A percentile compares a stretch with the other conserved stretches of the same genome.
phyloP scores from a whole-genome alignment of 2,888 invertebrate species.

The Congeria kusceri region DNA sequence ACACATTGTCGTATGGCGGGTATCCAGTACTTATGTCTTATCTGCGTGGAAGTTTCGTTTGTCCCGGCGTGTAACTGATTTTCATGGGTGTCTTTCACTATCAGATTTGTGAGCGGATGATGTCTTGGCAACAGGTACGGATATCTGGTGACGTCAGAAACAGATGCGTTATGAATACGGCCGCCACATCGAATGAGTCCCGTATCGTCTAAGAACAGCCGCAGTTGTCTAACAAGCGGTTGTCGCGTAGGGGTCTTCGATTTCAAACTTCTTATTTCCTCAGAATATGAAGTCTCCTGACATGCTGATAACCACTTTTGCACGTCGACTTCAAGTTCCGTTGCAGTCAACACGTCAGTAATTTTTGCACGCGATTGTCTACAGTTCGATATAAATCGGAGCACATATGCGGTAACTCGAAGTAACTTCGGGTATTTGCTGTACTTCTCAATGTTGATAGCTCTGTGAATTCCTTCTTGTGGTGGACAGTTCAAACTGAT shows the following conservation, averaged over 20 bases:
- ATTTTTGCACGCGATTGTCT: background rate
- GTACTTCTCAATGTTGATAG: conserved; percentile 3
- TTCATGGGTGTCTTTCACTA: conserved; percentile 41
- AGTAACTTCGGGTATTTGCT: conserved; percentile 12
- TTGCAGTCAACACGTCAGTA: background rate
- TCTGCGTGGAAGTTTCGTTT: conserved; percentile 25
- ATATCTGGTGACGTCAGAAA: conserved; percentile 15
- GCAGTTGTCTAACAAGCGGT: conserved; percentile 28
- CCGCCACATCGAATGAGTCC: conserved; percentile 26
- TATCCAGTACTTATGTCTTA: conserved; percentile 2
- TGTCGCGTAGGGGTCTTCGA: background rate
- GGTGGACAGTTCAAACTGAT: background rate
- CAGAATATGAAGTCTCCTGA: background rate
- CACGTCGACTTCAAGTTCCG: conserved; percentile 2
- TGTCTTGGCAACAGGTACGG: conserved; percentile 19
- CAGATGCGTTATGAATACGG: conserved; percentile 39
- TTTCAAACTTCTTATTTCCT: background rate
- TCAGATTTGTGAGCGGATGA: conserved; percentile 26
- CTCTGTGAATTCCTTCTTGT: background rate
- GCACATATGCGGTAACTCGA: conserved; percentile 19
- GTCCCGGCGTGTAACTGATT: conserved; percentile 32
- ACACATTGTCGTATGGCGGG: background rate
- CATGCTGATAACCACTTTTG: conserved; percentile 7
- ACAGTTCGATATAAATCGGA: conserved; percentile 10
- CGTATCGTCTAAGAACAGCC: conserved; percentile 20